Conservation (phyloP, 35 echinoderm and acorn worm species). For the Heliocidaris tuberculata region DNA sequence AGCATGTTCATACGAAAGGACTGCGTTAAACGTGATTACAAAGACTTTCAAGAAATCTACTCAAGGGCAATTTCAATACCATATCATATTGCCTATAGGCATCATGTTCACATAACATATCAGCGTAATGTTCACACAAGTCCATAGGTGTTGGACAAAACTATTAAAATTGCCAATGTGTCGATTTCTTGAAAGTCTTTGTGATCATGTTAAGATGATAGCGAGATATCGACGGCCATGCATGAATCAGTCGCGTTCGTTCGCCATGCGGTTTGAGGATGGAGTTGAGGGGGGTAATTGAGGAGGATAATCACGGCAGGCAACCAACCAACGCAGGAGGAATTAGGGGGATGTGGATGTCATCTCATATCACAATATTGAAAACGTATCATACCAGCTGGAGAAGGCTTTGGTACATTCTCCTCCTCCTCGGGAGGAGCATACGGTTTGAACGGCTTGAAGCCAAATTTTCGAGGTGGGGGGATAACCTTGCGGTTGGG, state of each 20-base stretch:
- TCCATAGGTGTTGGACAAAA: too few relatives aligned
- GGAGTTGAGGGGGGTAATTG: background rate
- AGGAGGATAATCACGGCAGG: conserved; percentile 14
- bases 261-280: conserved; percentile 23
- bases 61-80: too few relatives aligned
- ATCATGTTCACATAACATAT: too few relatives aligned
- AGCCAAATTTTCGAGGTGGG: conserved; percentile 33
- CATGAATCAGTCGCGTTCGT: conserved; percentile 12
- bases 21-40: background rate
- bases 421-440: background rate
- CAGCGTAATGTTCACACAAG: too few relatives aligned
- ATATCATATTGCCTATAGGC: too few relatives aligned
- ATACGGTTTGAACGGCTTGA: conserved; percentile 45
- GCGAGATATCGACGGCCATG: conserved; percentile 5
- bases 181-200: too few relatives aligned
- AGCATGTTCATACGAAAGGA: background rate
- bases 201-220: background rate
- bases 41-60: too few relatives aligned
- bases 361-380: background rate
- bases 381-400: background rate
- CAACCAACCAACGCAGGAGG: background rate
- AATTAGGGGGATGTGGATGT: background rate
- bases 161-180: background rate
- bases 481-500: conserved; percentile 45
- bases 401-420: background rate